These are phyloP conservation scores for Venustoraphidia nigricollis DNA, from an alignment of 2,888 invertebrate species.

Conservation along the genomic window DNA sequence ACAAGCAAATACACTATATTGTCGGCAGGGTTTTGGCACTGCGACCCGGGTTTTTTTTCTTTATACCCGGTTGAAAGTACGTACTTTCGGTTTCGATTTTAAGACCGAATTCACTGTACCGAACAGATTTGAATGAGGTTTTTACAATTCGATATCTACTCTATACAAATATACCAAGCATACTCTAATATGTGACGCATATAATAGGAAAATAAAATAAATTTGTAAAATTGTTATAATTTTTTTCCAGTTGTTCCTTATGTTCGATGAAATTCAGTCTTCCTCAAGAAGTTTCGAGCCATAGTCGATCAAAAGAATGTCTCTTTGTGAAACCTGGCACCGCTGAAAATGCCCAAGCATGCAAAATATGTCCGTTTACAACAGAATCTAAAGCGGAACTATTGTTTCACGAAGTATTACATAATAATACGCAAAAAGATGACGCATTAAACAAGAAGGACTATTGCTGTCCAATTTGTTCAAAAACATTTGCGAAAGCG, in stretches of 20 bases:
- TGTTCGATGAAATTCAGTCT: slow-evolving; percentile 55
- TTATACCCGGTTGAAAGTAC: too few species aligned
- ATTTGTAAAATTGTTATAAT: background rate
- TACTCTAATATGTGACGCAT: too few species aligned
- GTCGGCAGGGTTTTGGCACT: too few species aligned
- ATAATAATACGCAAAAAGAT: slow-evolving; percentile 31
- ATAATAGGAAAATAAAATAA: background rate
- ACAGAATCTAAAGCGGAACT: slow-evolving; percentile 54
- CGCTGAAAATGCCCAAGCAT: slow-evolving; percentile 22
- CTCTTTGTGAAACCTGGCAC: slow-evolving; percentile 21
- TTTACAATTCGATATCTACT: too few species aligned
- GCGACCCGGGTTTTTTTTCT: too few species aligned
- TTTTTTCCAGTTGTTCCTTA: slow-evolving; percentile 43
- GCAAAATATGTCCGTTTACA: slow-evolving; percentile 42
- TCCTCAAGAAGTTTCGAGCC: slow-evolving; percentile 58
- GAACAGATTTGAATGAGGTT: too few species aligned
- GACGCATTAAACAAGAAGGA: slow-evolving; percentile 23
- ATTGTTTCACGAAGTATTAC: slow-evolving; percentile 56
- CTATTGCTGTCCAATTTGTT: slow-evolving; percentile 52
- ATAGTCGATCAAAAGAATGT: slow-evolving; percentile 46
- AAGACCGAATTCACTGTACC: too few species aligned
- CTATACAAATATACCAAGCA: too few species aligned
- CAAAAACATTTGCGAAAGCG: slow-evolving; percentile 44
- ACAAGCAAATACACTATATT: too few species aligned
- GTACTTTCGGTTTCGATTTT: too few species aligned